A percentile compares a stretch with the other conserved stretches of the same genome.
phyloP scores from a whole-genome alignment of 1,140 invertebrate species.

The Zaprionus taronus region DNA sequence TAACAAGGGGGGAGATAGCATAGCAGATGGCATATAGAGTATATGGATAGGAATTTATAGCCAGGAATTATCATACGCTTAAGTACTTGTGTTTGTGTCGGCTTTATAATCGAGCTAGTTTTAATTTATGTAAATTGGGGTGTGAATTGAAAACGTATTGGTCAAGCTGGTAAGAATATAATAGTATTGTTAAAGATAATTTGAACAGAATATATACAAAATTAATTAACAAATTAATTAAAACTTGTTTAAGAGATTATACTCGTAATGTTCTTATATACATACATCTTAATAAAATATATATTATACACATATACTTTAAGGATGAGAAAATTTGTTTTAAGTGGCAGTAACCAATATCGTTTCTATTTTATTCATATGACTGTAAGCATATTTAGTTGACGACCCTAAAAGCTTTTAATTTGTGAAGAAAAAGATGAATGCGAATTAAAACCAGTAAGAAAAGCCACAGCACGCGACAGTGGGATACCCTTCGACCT shows the following conservation, averaged over 20 bases:
- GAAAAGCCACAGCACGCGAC: no score
- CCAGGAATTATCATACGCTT: not conserved
- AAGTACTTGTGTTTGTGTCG: conserved; percentile 6
- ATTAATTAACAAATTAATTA: not conserved
- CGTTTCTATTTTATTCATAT: no score
- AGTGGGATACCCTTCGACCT: no score
- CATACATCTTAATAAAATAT: no score
- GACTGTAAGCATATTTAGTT: no score
- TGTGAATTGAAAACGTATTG: not conserved
- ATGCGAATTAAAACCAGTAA: no score
- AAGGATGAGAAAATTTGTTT: no score
- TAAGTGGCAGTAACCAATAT: no score
- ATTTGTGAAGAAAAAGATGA: no score
- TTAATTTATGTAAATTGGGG: conserved; percentile 13
- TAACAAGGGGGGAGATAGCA: not conserved
- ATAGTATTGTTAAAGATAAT: not conserved
- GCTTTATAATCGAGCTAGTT: conserved; percentile 2
- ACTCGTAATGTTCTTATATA: not conserved
- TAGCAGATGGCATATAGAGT: not conserved
- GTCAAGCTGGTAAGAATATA: no score
- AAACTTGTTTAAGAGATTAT: not conserved
- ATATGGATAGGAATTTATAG: conserved; percentile 8
- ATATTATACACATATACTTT: no score
- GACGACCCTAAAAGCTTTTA: no score
- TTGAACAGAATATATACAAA: not conserved